Base-by-base conservation (phyloP, 2,888 invertebrate genomes). In the Isoperla grammatica region DNA sequence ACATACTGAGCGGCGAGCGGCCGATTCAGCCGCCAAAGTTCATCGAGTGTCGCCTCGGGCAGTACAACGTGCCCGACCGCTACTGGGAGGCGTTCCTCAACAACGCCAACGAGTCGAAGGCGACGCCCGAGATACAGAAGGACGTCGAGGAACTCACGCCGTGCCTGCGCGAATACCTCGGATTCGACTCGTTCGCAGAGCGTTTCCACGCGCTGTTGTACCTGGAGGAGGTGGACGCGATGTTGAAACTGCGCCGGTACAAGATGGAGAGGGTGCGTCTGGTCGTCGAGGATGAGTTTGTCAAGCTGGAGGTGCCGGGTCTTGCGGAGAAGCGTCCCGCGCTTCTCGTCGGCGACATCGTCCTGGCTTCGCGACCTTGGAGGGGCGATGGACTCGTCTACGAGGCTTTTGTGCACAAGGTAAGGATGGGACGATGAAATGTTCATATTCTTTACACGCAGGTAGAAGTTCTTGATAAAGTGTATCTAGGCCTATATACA, bases 271-370 rank as follows among this genome's bases (percentile, higher is more conserved):
- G 82, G 66, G 84, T 83, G 11, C 80, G 80, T 68, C 81, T 92
- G 66, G 77, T 78, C 56, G 77, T 58, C 45, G 20, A 77, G 65
- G 84, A 84, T 1, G 89, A 90, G 66, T 93, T 77, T 74, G 77
- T 95, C 11, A 79, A 81, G 22, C 74, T 96, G 60, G 81, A 83
- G 70, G 86, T 95, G 49, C 86, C 86, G 60, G 90, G 91, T 63
- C 78, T 96, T 20, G 80, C 86, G n/a, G 96, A 96, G 72, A 86
- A 82, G 65, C 79, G 95, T 54, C 96, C 95, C 0, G 93, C 94
- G 0, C 75, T 96, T 39, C 80, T 94, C 13, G 70, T 84, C 61
- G 92, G 93, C 0, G 95, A 95, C 72, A 80, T 75, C 69, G 82
- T 86, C n/a, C 69, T 78, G 43, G 77, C 70, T 5, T 68, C 70